phyloP scores from a whole-genome alignment of 2,888 invertebrate genomes.

The Cactoblastis cactorum region DNA sequence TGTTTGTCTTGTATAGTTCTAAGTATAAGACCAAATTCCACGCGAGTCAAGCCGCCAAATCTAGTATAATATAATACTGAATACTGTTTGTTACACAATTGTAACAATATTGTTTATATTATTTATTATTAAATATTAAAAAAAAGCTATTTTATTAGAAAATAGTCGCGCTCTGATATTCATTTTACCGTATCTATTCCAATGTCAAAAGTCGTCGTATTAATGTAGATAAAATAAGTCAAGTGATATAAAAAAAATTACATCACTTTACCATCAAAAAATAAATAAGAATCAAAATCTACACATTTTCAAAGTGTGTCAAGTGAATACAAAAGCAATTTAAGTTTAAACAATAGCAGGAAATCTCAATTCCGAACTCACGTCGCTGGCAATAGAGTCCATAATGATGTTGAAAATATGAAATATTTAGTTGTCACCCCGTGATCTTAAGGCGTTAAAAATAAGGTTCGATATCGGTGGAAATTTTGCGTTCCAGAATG shows the following conservation, averaged over 20 bases:
- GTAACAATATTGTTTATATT: too few species aligned
- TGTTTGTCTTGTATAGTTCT: too few species aligned
- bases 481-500: constrained; percentile 11
- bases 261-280: neutral
- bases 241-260: neutral
- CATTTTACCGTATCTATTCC: too few species aligned
- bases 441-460: constrained; percentile 1
- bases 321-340: constrained; percentile 41
- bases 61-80: too few species aligned
- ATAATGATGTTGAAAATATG: constrained; percentile 8
- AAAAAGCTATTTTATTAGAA: too few species aligned
- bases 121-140: too few species aligned
- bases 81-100: too few species aligned
- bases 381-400: neutral
- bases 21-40: too few species aligned
- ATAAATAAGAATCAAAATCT: neutral
- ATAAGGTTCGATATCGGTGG: neutral
- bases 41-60: too few species aligned
- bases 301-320: constrained; percentile 24
- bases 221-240: neutral
- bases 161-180: too few species aligned
- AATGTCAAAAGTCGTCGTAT: too few species aligned
- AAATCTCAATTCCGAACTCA: constrained; percentile 6
- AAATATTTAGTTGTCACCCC: constrained; percentile 1
- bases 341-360: constrained; percentile 54